phyloP scores from a whole-genome alignment of 2,888 invertebrate genomes.

The Lepas anatifera region DNA sequence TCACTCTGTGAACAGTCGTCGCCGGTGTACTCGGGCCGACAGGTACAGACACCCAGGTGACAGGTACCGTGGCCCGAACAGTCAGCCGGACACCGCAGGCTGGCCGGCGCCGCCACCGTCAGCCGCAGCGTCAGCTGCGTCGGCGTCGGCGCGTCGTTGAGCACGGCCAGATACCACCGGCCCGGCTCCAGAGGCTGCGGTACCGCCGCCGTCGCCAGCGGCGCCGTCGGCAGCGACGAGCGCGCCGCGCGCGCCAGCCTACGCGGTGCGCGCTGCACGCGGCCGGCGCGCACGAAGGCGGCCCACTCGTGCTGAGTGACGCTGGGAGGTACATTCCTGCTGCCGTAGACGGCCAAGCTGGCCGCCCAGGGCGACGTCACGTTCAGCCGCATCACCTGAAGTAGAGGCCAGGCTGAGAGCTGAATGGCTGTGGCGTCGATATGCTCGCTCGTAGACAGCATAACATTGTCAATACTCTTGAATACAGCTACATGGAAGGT shows the following conservation, averaged over 20 bases:
- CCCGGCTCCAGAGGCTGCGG: conserved; percentile 28
- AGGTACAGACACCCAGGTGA: conserved; percentile 84
- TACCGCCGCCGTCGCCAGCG: conserved; percentile 15
- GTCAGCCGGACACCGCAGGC: conserved; percentile 69
- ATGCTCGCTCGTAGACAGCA: too few species aligned
- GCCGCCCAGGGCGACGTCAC: conserved; percentile 28
- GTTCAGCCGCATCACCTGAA: conserved; percentile 25
- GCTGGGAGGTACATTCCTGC: conserved; percentile 30
- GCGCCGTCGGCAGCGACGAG: conserved; percentile 16
- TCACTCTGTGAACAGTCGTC: conserved; percentile 29
- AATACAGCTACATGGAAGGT: too few species aligned
- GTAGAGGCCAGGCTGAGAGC: background rate
- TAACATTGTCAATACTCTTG: too few species aligned
- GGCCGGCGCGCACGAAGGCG: conserved; percentile 28
- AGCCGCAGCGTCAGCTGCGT: conserved; percentile 17
- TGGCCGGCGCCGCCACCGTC: background rate
- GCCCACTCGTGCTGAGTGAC: conserved; percentile 32
- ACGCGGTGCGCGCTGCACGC: conserved; percentile 20
- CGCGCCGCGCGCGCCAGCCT: conserved; percentile 23
- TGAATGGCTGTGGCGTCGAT: background rate
- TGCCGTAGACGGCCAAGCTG: conserved; percentile 30
- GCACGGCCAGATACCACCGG: conserved; percentile 29
- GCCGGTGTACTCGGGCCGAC: conserved; percentile 81
- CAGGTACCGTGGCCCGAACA: conserved; percentile 85
- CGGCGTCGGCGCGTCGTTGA: conserved; percentile 28